phyloP scores from a whole-genome alignment of 2,113 vertebrate species.

The Anser brachyrhynchus region DNA sequence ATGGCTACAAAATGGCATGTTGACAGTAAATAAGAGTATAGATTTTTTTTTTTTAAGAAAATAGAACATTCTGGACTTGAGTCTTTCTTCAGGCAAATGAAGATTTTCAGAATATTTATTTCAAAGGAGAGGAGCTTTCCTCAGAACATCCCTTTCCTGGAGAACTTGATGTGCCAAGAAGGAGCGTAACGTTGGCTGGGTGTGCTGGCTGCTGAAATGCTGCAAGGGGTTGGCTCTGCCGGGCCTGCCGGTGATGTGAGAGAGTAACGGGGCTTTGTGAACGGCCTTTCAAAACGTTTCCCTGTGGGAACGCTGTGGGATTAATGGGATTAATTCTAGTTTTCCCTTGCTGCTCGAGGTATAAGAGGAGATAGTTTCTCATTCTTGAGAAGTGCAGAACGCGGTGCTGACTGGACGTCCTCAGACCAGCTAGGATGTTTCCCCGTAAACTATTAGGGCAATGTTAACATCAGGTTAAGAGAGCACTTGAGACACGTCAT shows the following conservation, averaged over 20 bases:
- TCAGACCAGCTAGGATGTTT: neutral
- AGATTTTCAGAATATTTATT: neutral
- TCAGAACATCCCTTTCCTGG: fast-evolving
- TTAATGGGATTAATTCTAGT: neutral
- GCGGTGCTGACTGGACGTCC: neutral
- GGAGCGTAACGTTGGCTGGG: neutral
- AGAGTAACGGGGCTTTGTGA: neutral
- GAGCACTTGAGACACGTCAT: constrained; percentile 14
- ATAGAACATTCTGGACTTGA: neutral
- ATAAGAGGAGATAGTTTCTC: neutral
- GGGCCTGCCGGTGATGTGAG: neutral
- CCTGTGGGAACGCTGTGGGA: neutral
- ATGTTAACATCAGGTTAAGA: constrained; percentile 37
- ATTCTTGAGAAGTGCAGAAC: neutral
- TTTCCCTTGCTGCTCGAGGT: neutral
- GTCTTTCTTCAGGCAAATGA: neutral
- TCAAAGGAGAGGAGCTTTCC: neutral
- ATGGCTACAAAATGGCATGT: neutral
- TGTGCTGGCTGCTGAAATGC: neutral
- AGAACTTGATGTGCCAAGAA: fast-evolving
- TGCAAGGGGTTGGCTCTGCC: neutral
- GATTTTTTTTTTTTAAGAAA: neutral
- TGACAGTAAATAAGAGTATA: neutral
- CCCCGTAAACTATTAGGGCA: neutral
- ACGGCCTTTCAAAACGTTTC: neutral